A percentile compares a stretch with the other conserved stretches of the same genome.
Conservation (phyloP, 2,888 invertebrate genomes). For the Nipponacmea schrenckii region DNA sequence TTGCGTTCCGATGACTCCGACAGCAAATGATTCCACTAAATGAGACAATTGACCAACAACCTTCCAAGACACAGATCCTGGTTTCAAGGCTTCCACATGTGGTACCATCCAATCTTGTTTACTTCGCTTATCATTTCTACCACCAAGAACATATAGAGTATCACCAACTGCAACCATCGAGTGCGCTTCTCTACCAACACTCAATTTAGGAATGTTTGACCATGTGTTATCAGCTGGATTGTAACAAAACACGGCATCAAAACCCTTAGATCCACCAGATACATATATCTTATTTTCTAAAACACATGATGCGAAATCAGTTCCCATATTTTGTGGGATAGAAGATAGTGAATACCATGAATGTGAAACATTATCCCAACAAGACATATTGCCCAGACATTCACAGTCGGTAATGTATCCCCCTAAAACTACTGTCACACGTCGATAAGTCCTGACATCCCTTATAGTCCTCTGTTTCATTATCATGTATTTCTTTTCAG, state of each 20-base stretch:
- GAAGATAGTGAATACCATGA: slow-evolving; percentile 23
- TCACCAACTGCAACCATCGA: slow-evolving; percentile 24
- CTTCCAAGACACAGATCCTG: slow-evolving; percentile 12
- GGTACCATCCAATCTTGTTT: slow-evolving; percentile 6
- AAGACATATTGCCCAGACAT: slow-evolving; percentile 18
- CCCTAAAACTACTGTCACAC: slow-evolving; percentile 21
- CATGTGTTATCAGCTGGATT: slow-evolving; percentile 20
- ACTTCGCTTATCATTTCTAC: background rate
- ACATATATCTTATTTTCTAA: slow-evolving; percentile 24
- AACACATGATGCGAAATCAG: slow-evolving; percentile 20
- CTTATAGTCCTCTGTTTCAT: slow-evolving; percentile 15
- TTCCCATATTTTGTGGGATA: slow-evolving; percentile 22
- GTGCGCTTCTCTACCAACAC: slow-evolving; percentile 19
- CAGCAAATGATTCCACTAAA: slow-evolving; percentile 23
- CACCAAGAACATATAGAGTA: slow-evolving; percentile 24
- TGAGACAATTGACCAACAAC: slow-evolving; percentile 15
- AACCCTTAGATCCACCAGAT: slow-evolving; percentile 24
- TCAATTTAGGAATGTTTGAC: slow-evolving; percentile 14
- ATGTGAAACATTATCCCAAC: slow-evolving; percentile 11
- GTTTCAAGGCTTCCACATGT: slow-evolving; percentile 20
- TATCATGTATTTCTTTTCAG: slow-evolving; percentile 18
- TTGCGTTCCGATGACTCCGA: background rate
- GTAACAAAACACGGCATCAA: slow-evolving; percentile 21
- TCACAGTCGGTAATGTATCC: slow-evolving; percentile 21
- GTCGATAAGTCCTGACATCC: slow-evolving; percentile 13